Percentiles rank a stretch among this genome's conserved stretches.
These are phyloP conservation scores for Prosapia bicincta DNA, from an alignment of 2,888 invertebrate species.

Conservation along the genomic window DNA sequence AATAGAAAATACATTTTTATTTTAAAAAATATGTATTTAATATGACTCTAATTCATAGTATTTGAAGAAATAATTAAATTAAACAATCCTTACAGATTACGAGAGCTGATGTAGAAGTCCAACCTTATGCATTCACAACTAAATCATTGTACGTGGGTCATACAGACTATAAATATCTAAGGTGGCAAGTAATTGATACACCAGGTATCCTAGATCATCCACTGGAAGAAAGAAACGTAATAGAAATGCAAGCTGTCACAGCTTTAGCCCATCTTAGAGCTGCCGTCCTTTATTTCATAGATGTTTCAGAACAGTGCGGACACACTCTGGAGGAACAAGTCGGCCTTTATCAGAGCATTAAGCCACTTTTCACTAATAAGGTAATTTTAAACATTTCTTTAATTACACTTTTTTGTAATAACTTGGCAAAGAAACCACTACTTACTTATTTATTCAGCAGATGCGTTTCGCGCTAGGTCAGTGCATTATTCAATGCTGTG, in stretches of 20 bases:
- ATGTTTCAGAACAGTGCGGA: constrained; percentile 96
- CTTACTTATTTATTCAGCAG: no score
- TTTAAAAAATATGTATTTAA: no score
- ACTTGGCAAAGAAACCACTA: no score
- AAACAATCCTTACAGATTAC: constrained; percentile 64
- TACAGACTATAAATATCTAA: constrained; percentile 95
- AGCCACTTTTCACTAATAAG: constrained; percentile 93
- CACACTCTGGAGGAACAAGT: constrained; percentile 91
- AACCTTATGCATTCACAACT: constrained; percentile 99
- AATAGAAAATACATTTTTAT: no score
- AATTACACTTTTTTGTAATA: no score
- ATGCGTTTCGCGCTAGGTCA: no score
- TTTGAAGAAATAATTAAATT: no score
- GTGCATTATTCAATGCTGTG: no score
- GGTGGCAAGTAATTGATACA: constrained; percentile 97
- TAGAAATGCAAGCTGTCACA: constrained; percentile 99
- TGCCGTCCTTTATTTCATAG: constrained; percentile 88
- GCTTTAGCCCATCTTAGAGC: constrained; percentile 95
- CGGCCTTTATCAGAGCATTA: constrained; percentile 78
- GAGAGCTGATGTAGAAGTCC: constrained; percentile 97
- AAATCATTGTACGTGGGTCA: constrained; percentile 98
- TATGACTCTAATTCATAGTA: no score
- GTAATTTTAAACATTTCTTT: constrained; percentile 38
- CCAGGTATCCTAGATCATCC: constrained; percentile 95
- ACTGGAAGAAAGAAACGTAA: constrained; percentile 93